phyloP scores from a whole-genome alignment of 2,113 vertebrate genomes.

The Boulengeromyrus knoepffleri region DNA sequence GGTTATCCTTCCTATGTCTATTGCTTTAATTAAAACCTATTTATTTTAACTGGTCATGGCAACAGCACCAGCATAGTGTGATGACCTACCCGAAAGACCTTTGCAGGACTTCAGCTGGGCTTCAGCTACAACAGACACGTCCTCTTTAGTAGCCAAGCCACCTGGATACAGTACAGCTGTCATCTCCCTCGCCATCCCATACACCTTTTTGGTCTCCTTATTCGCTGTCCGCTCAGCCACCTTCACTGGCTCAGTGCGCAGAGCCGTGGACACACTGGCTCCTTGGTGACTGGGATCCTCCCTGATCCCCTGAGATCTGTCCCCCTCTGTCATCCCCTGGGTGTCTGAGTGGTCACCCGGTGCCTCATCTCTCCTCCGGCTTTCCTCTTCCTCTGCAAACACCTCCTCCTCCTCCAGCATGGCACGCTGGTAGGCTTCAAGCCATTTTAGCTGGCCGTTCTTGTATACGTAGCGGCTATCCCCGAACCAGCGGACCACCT shows the following conservation, averaged over 20 bases:
- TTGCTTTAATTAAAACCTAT: neutral
- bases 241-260: neutral
- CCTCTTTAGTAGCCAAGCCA: slow-evolving; percentile 50
- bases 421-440: slow-evolving; percentile 71
- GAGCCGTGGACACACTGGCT: neutral
- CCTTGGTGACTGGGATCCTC: neutral
- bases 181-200: slow-evolving; percentile 47
- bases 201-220: slow-evolving; percentile 40
- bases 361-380: slow-evolving; percentile 23
- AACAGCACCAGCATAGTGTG: neutral
- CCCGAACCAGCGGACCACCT: slow-evolving; percentile 92
- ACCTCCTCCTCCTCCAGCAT: slow-evolving; percentile 40
- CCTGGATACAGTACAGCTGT: slow-evolving; percentile 49
- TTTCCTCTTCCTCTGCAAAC: slow-evolving; percentile 27
- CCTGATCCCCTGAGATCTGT: neutral
- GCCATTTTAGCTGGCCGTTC: slow-evolving; percentile 86
- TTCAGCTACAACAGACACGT: slow-evolving; percentile 42
- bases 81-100: slow-evolving; percentile 23
- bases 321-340: neutral
- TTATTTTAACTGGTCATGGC: neutral
- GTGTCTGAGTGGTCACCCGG: slow-evolving; percentile 24
- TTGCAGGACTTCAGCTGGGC: slow-evolving; percentile 12
- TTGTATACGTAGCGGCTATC: slow-evolving; percentile 85
- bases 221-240: slow-evolving; percentile 8
- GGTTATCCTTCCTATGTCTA: neutral